Conservation (phyloP, 2,888 invertebrate species). For the Sphaeridia pumilis region DNA sequence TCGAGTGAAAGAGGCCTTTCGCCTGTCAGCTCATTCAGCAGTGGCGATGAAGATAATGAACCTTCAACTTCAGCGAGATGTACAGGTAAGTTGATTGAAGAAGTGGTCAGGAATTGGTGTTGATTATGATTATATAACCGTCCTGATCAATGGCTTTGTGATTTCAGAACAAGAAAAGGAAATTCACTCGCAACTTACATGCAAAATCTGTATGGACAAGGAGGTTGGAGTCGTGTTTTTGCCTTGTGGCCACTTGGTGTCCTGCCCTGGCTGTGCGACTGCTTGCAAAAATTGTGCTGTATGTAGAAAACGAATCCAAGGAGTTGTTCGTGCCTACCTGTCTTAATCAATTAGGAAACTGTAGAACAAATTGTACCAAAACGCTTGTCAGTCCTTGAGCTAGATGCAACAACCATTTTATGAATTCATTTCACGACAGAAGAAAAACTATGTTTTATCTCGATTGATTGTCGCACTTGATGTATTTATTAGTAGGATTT, state of each 20-base stretch:
- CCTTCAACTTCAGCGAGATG: too few relatives aligned
- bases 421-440: too few relatives aligned
- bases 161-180: slow-evolving; percentile 48
- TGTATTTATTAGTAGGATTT: too few relatives aligned
- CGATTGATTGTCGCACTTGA: too few relatives aligned
- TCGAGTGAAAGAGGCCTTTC: background rate
- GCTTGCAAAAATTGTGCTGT: slow-evolving; percentile 71
- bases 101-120: too few relatives aligned
- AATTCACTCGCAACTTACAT: slow-evolving; percentile 69
- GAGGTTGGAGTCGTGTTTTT: slow-evolving; percentile 85
- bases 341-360: too few relatives aligned
- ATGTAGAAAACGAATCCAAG: slow-evolving; percentile 67
- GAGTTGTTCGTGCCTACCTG: slow-evolving; percentile 69
- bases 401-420: too few relatives aligned
- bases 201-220: slow-evolving; percentile 89
- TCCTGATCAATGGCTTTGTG: background rate
- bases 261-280: slow-evolving; percentile 80
- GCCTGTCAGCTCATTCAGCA: background rate
- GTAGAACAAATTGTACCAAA: too few relatives aligned
- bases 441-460: too few relatives aligned
- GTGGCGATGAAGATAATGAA: slow-evolving; percentile 12
- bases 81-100: background rate
- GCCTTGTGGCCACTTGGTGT: slow-evolving; percentile 87
- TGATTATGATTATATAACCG: too few relatives aligned
- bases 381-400: too few relatives aligned